Conservation (phyloP, 1,140 invertebrate genomes). For the Lucilia cuprina region DNA sequence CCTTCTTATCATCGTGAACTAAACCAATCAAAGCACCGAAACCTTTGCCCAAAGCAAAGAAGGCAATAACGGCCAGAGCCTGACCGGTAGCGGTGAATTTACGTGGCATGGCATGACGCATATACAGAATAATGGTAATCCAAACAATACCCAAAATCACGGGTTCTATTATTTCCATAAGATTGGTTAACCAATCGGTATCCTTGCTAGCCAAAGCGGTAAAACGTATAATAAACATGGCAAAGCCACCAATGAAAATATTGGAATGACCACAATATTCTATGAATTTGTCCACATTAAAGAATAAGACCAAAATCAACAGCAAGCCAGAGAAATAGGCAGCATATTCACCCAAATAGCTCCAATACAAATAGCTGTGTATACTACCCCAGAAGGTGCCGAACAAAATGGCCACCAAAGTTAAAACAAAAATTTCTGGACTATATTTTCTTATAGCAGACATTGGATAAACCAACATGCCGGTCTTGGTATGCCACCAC, state of each 20-base stretch:
- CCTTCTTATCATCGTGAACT: constrained; percentile 62
- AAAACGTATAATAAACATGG: constrained; percentile 79
- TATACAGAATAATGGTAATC: constrained; percentile 82
- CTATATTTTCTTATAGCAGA: constrained; percentile 75
- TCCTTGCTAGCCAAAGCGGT: constrained; percentile 72
- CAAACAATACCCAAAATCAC: constrained; percentile 84
- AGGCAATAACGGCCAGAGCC: constrained; percentile 80
- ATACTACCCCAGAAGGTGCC: constrained; percentile 81
- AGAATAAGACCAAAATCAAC: constrained; percentile 74
- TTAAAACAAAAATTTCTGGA: constrained; percentile 73
- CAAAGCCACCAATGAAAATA: constrained; percentile 80
- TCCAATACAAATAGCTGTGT: constrained; percentile 77
- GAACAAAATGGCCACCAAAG: constrained; percentile 73
- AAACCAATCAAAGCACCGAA: constrained; percentile 71
- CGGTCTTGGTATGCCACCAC: constrained; percentile 83
- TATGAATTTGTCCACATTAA: constrained; percentile 79
- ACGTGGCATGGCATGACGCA: constrained; percentile 79
- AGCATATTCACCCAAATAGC: constrained; percentile 46
- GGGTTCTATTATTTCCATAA: constrained; percentile 79
- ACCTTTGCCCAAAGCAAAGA: constrained; percentile 80
- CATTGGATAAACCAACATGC: constrained; percentile 76
- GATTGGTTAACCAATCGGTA: constrained; percentile 70
- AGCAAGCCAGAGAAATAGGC: constrained; percentile 62
- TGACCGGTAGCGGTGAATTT: constrained; percentile 83
- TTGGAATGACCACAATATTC: constrained; percentile 86